Base-by-base conservation (phyloP, 1,140 invertebrate species). In the Caenorhabditis inopinata region DNA sequence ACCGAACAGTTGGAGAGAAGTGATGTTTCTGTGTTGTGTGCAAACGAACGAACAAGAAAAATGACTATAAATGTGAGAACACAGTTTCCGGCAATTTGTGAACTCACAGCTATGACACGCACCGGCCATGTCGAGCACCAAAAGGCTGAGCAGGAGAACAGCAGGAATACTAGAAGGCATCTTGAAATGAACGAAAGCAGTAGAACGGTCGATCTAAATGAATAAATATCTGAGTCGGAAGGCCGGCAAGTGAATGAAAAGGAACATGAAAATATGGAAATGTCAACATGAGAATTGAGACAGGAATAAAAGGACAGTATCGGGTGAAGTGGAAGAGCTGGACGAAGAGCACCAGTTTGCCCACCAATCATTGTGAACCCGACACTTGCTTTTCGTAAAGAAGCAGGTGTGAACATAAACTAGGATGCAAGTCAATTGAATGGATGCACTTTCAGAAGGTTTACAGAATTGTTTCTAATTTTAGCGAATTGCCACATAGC, bases 71-170 rank as follows among this genome's bases (percentile, higher is more conserved):
- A 75, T 29, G 7, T 6, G 29, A 32, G 35, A 27, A 14, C 18
- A 49, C 7, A 32, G n/a, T 32, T 12, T 38, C 47, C 21, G 47
- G 48, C 75, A 35, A 76, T 49, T 49, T 76, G 45, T 38, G 32
- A 51, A 49, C 75, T 76, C 35, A 49, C 47, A 76, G 53, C 58
- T 68, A 68, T 68, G 58, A 68, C 58, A 68, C 58, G 58, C 58
- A 68, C 58, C 58, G n/a, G 58, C 58, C 58, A 68, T 42, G 38
- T 68, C 32, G 7, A 68, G 12, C 7, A 68, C 11, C 2, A 68
- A 18, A 68, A 68, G 58, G 16, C 58, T 68, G 58, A 68, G 23
- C 46, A 75, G 42, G 9, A 48, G 46, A 48, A 47, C 11, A 6
- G 42, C 11, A 18, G 73, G 23, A 12, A 12, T 18, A 18, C 42